These are phyloP conservation scores for Lepus timidus DNA, from an alignment of 2,113 vertebrate genomes.

Conservation along the genomic window DNA sequence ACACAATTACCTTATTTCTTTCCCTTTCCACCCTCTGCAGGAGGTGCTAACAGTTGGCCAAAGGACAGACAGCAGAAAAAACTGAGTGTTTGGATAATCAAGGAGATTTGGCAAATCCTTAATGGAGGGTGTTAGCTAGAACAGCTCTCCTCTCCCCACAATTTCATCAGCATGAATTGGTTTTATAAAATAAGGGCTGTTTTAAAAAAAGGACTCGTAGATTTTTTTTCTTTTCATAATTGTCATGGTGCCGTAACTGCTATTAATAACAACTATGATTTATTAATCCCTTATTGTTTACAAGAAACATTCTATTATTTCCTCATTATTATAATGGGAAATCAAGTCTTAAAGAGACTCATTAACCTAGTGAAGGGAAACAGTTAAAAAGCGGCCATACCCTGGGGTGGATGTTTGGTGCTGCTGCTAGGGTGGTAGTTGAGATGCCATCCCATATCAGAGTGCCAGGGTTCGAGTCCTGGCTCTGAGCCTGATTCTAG, in stretches of 20 bases:
- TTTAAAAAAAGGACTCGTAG: not conserved
- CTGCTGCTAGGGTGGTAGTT: no score
- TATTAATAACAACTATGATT: not conserved
- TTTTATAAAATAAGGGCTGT: slow-evolving; percentile 2
- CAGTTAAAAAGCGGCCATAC: not conserved
- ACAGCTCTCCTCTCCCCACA: not conserved
- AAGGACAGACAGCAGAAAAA: not conserved
- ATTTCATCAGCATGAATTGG: not conserved
- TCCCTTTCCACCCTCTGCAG: not conserved
- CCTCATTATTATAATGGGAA: slow-evolving; percentile 8
- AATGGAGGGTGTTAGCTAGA: not conserved
- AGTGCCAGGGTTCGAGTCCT: no score
- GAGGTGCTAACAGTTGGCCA: not conserved
- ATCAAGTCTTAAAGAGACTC: not conserved
- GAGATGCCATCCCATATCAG: no score
- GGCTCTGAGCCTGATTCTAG: no score
- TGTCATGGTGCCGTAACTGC: not conserved
- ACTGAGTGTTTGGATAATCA: not conserved
- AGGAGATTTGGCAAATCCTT: not conserved
- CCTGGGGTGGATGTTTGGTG: no score
- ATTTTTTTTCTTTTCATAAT: not conserved
- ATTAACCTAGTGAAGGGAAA: not conserved
- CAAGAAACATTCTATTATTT: not conserved
- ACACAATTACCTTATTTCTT: not conserved
- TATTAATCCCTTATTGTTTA: not conserved